Base-by-base conservation (phyloP, 1,140 invertebrate species). In the Drosophila willistoni region DNA sequence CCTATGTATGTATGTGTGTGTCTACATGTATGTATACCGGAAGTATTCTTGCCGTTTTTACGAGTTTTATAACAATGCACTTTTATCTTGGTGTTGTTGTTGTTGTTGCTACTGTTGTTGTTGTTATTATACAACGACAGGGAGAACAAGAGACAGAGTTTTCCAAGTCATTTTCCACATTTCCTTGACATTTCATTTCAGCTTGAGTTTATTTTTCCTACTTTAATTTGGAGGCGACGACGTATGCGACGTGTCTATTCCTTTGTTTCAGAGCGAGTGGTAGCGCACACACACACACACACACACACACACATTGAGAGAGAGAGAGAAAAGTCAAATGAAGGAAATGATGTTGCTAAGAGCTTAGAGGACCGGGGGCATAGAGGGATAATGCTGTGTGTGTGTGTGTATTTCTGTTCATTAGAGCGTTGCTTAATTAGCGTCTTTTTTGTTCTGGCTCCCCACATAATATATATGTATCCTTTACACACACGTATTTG, bases 101-200 rank as follows among this genome's bases (percentile, higher is more conserved):
- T 70, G 55, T 41, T 42, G 68, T 41, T 71, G 44, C 39, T 64
- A 63, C 51, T 71, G 42, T 61, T 41, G 64, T 41, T 42, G 68
- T 41, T 71, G 44, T 67, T 54, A 14, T 10, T 55, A 25, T 10
- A 65, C 25, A 56, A 47, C 25, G 42, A 42, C 71, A 42, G 59
- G 59, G 19, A 70, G 47, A 75, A 75, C 42, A 39, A 39, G 36
- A 12, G 36, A 39, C 36, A 39, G 36, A 39, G 36, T 79, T 83
- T 86, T 87, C 68, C 83, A 86, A 86, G 77, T 83, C 83, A 86
- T 86, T 86, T 86, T 87, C 67, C 83, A 87, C 83, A 86, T 86
- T 86, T 86, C 83, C 83, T 83, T 86, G 83, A 87, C 83, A 87
- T 86, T 86, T 86, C 76, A 86, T 87, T 86, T 86, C 47, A 81